Evolutionary conservation across 2,888 invertebrate species (phyloP).

Genomic region (Macaria notata): DNA sequence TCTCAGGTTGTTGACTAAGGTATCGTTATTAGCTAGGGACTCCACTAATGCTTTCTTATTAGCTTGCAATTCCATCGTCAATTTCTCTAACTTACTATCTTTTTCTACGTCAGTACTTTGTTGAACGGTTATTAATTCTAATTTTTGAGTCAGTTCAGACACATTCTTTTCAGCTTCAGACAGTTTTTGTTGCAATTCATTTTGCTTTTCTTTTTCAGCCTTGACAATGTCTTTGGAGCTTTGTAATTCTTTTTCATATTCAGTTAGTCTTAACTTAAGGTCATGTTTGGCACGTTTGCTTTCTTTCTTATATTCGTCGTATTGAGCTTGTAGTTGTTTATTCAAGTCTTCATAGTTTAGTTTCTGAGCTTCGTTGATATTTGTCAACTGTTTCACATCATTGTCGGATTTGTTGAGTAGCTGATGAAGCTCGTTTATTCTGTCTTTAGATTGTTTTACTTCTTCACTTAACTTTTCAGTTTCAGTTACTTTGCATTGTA

Average conservation of each 20-base stretch:
- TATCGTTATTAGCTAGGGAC: slow-evolving; percentile 60
- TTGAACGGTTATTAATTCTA: slow-evolving; percentile 68
- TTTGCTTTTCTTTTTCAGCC: slow-evolving; percentile 64
- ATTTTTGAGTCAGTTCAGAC: slow-evolving; percentile 64
- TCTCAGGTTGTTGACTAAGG: slow-evolving; percentile 60
- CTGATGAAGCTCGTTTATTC: slow-evolving; percentile 65
- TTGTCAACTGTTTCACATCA: slow-evolving; percentile 69
- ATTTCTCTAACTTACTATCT: slow-evolving; percentile 67
- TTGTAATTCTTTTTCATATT: slow-evolving; percentile 64
- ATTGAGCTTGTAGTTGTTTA: slow-evolving; percentile 66
- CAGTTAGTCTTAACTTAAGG: slow-evolving; percentile 82
- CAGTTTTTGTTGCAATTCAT: slow-evolving; percentile 61
- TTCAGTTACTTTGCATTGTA: slow-evolving; percentile 56
- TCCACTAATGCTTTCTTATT: slow-evolving; percentile 62
- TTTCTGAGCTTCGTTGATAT: slow-evolving; percentile 75
- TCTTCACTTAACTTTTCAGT: slow-evolving; percentile 63
- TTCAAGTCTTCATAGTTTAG: slow-evolving; percentile 74
- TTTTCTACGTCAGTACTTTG: slow-evolving; percentile 67
- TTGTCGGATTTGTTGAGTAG: slow-evolving; percentile 68
- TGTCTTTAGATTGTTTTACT: slow-evolving; percentile 61
- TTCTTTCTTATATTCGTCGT: slow-evolving; percentile 71
- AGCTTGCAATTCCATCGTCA: slow-evolving; percentile 69
- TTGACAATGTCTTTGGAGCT: slow-evolving; percentile 65
- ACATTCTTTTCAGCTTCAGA: slow-evolving; percentile 61
- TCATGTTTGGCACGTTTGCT: slow-evolving; percentile 77